Evolutionary conservation across 2,888 invertebrate species (phyloP).

Genomic region (Carpatolechia fugitivella): DNA sequence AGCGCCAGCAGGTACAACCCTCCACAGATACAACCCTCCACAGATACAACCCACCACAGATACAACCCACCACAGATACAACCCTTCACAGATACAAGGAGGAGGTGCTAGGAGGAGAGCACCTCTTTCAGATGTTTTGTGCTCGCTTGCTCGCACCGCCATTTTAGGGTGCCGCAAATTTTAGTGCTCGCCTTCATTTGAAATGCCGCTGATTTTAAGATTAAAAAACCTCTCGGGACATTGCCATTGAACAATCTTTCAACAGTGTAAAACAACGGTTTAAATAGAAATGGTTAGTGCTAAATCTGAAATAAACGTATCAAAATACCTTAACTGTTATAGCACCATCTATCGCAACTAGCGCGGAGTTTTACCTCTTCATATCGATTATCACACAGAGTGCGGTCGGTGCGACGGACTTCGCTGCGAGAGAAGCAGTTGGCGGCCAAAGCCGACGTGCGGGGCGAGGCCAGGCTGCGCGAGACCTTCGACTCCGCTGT

Average conservation of each 20-base stretch:
- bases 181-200: too few species aligned
- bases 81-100: background rate
- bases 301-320: too few species aligned
- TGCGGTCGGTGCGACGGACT: conserved; percentile 95
- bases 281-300: too few species aligned
- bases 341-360: background rate
- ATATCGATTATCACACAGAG: too few species aligned
- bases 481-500: conserved; percentile 71
- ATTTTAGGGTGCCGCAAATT: too few species aligned
- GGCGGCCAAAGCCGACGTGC: conserved; percentile 95
- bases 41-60: background rate
- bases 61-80: background rate
- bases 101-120: too few species aligned
- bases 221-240: too few species aligned
- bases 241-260: too few species aligned
- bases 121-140: too few species aligned
- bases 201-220: too few species aligned
- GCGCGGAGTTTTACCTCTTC: background rate
- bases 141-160: too few species aligned
- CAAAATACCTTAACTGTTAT: background rate
- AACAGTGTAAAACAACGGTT: too few species aligned
- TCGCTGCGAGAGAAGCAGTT: conserved; percentile 95
- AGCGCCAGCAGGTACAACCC: conserved; percentile 59
- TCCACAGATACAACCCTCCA: background rate
- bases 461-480: conserved; percentile 89